Percentiles rank a stretch among this genome's conserved stretches.
Conservation (phyloP, 2,113 vertebrate genomes). For the Columba janthina region DNA sequence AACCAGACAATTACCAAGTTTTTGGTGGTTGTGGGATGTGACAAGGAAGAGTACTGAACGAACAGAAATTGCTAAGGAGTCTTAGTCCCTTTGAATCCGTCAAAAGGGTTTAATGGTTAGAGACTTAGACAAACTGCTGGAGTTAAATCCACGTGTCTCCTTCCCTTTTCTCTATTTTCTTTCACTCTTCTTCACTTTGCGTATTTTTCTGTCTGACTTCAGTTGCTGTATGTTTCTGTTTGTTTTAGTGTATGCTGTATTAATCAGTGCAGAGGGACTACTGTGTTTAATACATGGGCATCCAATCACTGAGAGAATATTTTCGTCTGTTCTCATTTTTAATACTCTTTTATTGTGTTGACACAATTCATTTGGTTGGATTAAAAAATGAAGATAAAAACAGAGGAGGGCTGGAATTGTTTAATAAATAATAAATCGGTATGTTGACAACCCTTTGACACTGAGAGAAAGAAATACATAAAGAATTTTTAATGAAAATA, state of each 20-base stretch:
- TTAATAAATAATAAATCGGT: constrained; percentile 14
- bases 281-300: neutral
- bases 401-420: neutral
- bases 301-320: neutral
- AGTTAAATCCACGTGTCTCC: neutral
- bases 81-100: neutral
- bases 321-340: neutral
- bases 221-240: neutral
- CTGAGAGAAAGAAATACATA: neutral
- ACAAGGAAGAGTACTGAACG: neutral
- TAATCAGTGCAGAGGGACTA: neutral
- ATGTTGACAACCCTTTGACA: constrained; percentile 5
- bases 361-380: neutral
- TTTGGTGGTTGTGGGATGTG: neutral
- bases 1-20: neutral
- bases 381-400: neutral
- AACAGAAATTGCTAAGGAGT: neutral
- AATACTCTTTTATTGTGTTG: neutral
- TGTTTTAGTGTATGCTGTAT: neutral
- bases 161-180: neutral
- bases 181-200: neutral
- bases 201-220: neutral
- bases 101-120: neutral
- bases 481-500: neutral
- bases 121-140: neutral